Evolutionary conservation across 2,113 vertebrate genomes (phyloP), one percentile per base, ranked within the genome.

Genomic region (Phalacrocorax aristotelis): DNA sequence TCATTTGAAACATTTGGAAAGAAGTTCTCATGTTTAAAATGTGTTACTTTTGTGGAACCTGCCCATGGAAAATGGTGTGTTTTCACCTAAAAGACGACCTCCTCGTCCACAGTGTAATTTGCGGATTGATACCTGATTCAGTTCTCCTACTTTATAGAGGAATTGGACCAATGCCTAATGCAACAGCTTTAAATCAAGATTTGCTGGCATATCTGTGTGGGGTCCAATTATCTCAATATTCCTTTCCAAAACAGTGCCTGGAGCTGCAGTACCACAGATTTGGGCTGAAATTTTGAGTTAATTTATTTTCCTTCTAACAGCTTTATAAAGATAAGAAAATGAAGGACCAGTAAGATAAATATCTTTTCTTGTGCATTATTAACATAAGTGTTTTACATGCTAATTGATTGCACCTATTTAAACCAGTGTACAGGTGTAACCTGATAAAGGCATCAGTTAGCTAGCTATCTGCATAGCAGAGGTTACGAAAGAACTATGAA

Each of bases 171-270:
- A 62, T 2, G 64, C 83, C 93, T 90, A 87, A 64, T 25, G 34
- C 36, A 95, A 81, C 83, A 90, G 23, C 69, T 87, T 94, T 86
- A 89, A 92, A 92, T 93, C 34, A 87, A 84, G 51, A 84, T 84
- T 87, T 95, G 66, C 80, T 92, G 68, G 21, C 32, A 8, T 81
- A 74, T 38, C 21, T 77, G 25, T 94, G 75, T 90, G 93, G 46
- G 46, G 62, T 86, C 68, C 87, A 90, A 71, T 95, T 96, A 90
- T 86, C 4, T 3, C 62, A 84, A 19, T 93, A 85, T 58, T 95
- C 27, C 12, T 62, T 77, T 90, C 58, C 52, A 86, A 58, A 93
- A 26, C 16, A 83, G 36, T 86, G 58, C 75, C 71, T 77, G n/a
- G 16, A 38, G 58, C 57, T 87, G 13, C 68, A 72, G 62, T 88